phyloP scores from a whole-genome alignment of 1,140 invertebrate species.

The Cyrtorhinus lividipennis region DNA sequence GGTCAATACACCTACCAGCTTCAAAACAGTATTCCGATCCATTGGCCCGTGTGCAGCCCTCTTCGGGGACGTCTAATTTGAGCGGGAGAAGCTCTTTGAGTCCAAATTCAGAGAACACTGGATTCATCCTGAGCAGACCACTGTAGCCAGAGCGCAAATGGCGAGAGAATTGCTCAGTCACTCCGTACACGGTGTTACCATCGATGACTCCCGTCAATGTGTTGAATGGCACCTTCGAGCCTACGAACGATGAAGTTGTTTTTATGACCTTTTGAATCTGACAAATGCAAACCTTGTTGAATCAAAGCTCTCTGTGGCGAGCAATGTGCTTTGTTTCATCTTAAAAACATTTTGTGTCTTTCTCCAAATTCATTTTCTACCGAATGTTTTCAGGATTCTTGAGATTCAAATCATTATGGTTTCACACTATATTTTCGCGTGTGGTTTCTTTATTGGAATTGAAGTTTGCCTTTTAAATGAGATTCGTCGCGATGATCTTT shows the following conservation, averaged over 20 bases:
- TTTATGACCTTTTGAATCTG: neutral
- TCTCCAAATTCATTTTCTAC: no score
- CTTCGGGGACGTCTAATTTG: slow-evolving; percentile 77
- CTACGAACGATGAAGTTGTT: slow-evolving; percentile 31
- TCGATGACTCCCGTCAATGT: slow-evolving; percentile 68
- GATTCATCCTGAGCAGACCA: slow-evolving; percentile 70
- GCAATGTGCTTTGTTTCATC: no score
- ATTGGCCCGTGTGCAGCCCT: slow-evolving; percentile 77
- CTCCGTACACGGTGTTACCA: slow-evolving; percentile 72
- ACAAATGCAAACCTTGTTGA: no score
- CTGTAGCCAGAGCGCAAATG: slow-evolving; percentile 63
- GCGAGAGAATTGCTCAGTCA: slow-evolving; percentile 60
- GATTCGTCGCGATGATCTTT: no score
- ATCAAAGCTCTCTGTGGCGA: no score
- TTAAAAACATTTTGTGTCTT: no score
- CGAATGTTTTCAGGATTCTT: no score
- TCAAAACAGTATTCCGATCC: slow-evolving; percentile 83
- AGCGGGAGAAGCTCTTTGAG: slow-evolving; percentile 76
- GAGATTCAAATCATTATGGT: no score
- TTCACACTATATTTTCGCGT: no score
- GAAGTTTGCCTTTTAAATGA: no score
- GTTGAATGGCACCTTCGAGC: slow-evolving; percentile 65
- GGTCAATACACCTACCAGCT: slow-evolving; percentile 78
- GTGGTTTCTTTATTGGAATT: no score
- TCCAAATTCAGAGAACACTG: slow-evolving; percentile 71